phyloP scores from a whole-genome alignment of 2,888 invertebrate genomes.

The Frankliniella intonsa region DNA sequence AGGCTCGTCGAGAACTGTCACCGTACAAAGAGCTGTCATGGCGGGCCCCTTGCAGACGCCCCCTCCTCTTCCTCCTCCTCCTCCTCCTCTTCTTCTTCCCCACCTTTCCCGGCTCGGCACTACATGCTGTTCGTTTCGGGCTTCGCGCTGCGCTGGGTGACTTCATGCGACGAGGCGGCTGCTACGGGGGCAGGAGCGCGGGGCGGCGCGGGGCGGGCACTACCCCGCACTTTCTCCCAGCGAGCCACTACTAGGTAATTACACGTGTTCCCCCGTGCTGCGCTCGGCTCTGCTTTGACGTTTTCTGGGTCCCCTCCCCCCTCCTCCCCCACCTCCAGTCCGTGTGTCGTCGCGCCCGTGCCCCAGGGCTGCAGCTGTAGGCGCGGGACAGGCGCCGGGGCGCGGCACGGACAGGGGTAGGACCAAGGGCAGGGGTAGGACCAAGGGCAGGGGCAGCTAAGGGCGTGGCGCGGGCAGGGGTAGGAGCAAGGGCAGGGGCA shows the following conservation, averaged over 20 bases:
- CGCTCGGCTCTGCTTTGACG: background rate
- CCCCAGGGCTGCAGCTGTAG: background rate
- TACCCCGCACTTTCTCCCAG: constrained; percentile 8
- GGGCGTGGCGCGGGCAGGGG: too few species aligned
- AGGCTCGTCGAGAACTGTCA: too few species aligned
- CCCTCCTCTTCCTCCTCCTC: too few species aligned
- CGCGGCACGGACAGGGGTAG: background rate
- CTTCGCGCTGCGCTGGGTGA: background rate
- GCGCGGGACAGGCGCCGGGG: background rate
- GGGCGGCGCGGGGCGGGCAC: background rate
- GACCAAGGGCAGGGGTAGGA: too few species aligned
- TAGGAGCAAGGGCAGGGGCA: too few species aligned
- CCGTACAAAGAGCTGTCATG: too few species aligned
- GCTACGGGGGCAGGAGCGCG: background rate
- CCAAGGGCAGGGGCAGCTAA: too few species aligned
- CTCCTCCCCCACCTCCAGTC: background rate
- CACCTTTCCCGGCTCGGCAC: too few species aligned
- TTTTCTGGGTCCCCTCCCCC: background rate
- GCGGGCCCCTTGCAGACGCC: too few species aligned
- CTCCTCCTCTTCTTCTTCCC: too few species aligned
- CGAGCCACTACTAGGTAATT: constrained; percentile 9
- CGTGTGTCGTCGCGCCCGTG: background rate
- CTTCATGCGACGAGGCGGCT: background rate
- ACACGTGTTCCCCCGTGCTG: background rate
- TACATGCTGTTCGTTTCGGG: background rate